phyloP scores from a whole-genome alignment of 2,113 vertebrate species.

The Willisornis vidua region DNA sequence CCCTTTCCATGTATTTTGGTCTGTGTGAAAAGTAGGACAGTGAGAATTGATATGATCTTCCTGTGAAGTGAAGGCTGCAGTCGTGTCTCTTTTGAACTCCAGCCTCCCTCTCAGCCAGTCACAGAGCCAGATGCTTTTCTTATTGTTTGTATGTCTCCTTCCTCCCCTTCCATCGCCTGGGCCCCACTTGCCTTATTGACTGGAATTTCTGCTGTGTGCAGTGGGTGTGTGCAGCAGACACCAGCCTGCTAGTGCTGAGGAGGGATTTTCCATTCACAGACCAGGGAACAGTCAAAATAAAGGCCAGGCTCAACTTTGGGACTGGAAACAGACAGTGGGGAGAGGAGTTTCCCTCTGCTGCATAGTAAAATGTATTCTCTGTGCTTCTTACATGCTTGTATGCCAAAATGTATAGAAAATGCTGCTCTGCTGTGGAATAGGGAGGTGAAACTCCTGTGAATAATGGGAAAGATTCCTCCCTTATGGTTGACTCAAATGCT shows the following conservation, averaged over 20 bases:
- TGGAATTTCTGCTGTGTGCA: slow-evolving; percentile 71
- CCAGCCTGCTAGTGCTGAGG: slow-evolving; percentile 61
- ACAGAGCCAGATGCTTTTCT: slow-evolving; percentile 72
- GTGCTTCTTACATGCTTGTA: not conserved
- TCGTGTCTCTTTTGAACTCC: slow-evolving; percentile 48
- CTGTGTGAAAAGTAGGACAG: slow-evolving; percentile 44
- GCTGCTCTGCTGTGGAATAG: not conserved
- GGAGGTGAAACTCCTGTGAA: slow-evolving; percentile 1
- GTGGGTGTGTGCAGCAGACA: slow-evolving; percentile 73
- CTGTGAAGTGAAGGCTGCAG: slow-evolving; percentile 40
- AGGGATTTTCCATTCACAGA: slow-evolving; percentile 72
- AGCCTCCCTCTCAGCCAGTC: slow-evolving; percentile 61
- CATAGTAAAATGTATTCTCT: not conserved
- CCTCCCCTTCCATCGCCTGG: slow-evolving; percentile 69
- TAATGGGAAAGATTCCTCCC: not conserved
- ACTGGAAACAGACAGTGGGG: slow-evolving; percentile 14
- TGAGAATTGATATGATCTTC: slow-evolving; percentile 53
- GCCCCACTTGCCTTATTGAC: slow-evolving; percentile 71
- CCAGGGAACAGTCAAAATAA: slow-evolving; percentile 66
- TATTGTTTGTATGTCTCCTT: slow-evolving; percentile 72
- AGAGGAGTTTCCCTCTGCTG: slow-evolving; percentile 35
- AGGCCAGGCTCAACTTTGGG: slow-evolving; percentile 58
- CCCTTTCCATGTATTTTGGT: slow-evolving; percentile 33
- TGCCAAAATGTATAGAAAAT: not conserved
- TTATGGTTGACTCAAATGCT: not conserved